These are phyloP conservation scores for Baccha elongata DNA, from an alignment of 2,888 invertebrate genomes.

Conservation along the genomic window DNA sequence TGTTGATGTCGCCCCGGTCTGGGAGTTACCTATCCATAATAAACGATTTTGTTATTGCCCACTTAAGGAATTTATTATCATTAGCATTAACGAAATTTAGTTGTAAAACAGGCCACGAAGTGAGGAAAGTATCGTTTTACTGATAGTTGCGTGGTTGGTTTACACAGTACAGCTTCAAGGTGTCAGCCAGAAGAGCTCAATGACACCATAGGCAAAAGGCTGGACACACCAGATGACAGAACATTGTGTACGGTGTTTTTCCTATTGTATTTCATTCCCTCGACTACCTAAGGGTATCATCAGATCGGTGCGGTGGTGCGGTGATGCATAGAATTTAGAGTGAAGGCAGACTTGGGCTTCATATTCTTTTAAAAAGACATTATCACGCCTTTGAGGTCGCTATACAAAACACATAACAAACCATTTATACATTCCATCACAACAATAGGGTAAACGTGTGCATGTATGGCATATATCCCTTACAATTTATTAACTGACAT, in stretches of 20 bases:
- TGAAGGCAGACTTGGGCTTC: constrained; percentile 47
- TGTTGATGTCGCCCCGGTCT: constrained; percentile 51
- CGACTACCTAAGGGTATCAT: constrained; percentile 9
- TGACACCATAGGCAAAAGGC: constrained; percentile 56
- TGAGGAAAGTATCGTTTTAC: constrained; percentile 24
- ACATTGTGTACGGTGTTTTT: not conserved
- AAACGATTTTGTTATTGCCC: constrained; percentile 73
- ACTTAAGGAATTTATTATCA: constrained; percentile 73
- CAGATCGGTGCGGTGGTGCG: not conserved
- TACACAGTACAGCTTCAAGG: constrained; percentile 52
- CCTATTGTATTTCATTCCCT: constrained; percentile 48
- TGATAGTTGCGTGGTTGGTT: constrained; percentile 13
- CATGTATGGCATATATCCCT: constrained; percentile 47
- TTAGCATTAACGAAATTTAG: constrained; percentile 69
- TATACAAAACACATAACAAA: constrained; percentile 48
- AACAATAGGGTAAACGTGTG: constrained; percentile 46
- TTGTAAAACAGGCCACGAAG: constrained; percentile 73
- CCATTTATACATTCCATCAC: constrained; percentile 52
- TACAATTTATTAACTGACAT: constrained; percentile 73
- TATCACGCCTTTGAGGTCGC: constrained; percentile 72
- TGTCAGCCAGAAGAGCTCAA: constrained; percentile 69
- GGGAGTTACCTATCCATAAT: constrained; percentile 70
- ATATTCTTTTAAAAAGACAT: constrained; percentile 70
- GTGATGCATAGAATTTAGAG: constrained; percentile 55
- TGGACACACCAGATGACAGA: not conserved